Conservation (phyloP, 2,113 vertebrate genomes). For the Oostethus manadensis region DNA sequence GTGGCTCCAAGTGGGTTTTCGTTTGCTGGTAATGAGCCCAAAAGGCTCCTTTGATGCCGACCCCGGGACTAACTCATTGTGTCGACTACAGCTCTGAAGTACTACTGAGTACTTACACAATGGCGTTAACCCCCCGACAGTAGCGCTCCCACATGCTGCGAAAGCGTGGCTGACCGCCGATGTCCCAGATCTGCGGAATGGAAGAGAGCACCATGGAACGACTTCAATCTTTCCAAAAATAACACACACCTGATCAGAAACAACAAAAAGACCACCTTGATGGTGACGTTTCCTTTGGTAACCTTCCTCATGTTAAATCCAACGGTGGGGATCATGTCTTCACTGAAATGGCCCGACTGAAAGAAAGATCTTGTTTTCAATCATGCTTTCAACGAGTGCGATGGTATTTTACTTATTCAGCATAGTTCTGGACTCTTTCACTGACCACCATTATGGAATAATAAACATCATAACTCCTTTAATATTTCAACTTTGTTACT, state of each 20-base stretch:
- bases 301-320: conserved; percentile 88
- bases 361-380: conserved; percentile 36
- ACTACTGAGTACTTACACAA: conserved; percentile 82
- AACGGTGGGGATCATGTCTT: conserved; percentile 88
- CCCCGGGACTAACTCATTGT: too few species aligned
- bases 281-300: conserved; percentile 79
- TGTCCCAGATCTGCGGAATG: conserved; percentile 92
- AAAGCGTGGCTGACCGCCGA: conserved; percentile 96
- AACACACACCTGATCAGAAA: neutral
- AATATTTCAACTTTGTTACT: too few species aligned
- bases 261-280: conserved; percentile 61
- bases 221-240: neutral
- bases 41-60: too few species aligned
- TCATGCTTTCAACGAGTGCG: neutral
- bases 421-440: too few species aligned
- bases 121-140: conserved; percentile 95
- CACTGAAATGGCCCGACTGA: conserved; percentile 82
- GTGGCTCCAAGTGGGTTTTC: too few species aligned
- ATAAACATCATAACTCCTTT: too few species aligned
- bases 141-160: conserved; percentile 99
- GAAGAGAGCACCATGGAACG: neutral
- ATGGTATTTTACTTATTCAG: too few species aligned
- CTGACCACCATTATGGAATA: too few species aligned
- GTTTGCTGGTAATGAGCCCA: neutral
- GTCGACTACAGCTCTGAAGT: too few species aligned